Conservation (phyloP, 2,113 vertebrate species). For the Vicugna pacos region DNA sequence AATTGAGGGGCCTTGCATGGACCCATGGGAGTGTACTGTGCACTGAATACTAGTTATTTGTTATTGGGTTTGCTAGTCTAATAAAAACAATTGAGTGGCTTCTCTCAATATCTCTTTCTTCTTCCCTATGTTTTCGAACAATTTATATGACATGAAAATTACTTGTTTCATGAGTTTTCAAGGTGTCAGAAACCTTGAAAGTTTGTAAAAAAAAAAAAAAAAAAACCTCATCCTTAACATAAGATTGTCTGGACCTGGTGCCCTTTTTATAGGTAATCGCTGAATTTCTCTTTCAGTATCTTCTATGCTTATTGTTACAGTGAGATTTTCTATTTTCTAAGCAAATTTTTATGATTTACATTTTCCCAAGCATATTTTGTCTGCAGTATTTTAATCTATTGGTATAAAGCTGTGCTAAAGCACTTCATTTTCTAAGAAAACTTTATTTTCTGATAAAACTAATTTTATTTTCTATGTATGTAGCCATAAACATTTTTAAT, state of each 20-base stretch:
- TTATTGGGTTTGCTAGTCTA: not conserved
- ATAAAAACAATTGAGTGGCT: not conserved
- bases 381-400: not conserved
- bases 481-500: not conserved
- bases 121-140: not conserved
- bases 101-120: not conserved
- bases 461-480: not conserved
- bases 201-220: not conserved
- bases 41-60: not conserved
- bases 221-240: not conserved
- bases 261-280: not conserved
- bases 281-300: not conserved
- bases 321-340: not conserved
- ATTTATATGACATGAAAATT: not conserved
- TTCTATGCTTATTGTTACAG: not conserved
- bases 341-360: slow-evolving; percentile 32
- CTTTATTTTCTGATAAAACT: too few species aligned
- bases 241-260: not conserved
- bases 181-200: not conserved
- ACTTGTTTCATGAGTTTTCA: not conserved
- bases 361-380: slow-evolving; percentile 8
- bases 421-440: too few species aligned
- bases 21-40: not conserved
- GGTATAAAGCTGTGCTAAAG: not conserved
- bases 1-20: not conserved